Percentiles rank a stretch among this genome's conserved stretches.
These are phyloP conservation scores for Xestia rhomboidea DNA, from an alignment of 2,888 invertebrate species.

Conservation along the genomic window DNA sequence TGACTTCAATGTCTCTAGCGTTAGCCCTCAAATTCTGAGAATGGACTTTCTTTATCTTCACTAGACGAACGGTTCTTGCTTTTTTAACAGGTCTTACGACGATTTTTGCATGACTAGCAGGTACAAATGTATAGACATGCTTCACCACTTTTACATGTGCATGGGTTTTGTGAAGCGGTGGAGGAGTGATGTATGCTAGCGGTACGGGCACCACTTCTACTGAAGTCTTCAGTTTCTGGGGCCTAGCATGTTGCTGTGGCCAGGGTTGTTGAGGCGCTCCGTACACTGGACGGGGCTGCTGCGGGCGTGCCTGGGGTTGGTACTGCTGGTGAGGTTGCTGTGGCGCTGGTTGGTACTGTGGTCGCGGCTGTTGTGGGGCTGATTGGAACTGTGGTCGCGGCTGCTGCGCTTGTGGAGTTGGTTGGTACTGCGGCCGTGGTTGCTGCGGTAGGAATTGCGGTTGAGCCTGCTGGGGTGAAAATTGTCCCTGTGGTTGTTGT, in stretches of 20 bases:
- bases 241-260: conserved; percentile 64
- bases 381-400: conserved; percentile 39
- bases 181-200: conserved; percentile 85
- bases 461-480: conserved; percentile 43
- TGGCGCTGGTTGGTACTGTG: conserved; percentile 49
- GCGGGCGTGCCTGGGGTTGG: conserved; percentile 39
- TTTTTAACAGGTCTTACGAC: conserved; percentile 81
- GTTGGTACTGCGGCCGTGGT: conserved; percentile 54
- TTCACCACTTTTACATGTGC: conserved; percentile 76
- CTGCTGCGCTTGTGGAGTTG: conserved; percentile 40
- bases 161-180: conserved; percentile 75
- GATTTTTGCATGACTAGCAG: conserved; percentile 78
- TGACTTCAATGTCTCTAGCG: conserved; percentile 80
- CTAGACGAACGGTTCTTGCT: conserved; percentile 72
- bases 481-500: conserved; percentile 53
- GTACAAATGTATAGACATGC: conserved; percentile 82
- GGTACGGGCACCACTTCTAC: conserved; percentile 87
- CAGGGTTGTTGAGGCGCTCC: conserved; percentile 52
- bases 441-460: conserved; percentile 54
- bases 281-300: conserved; percentile 49
- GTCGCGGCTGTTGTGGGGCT: conserved; percentile 58
- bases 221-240: conserved; percentile 83
- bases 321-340: conserved; percentile 47
- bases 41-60: conserved; percentile 70
- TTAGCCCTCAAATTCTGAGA: conserved; percentile 72